These are phyloP conservation scores for Eledone cirrhosa DNA, from an alignment of 2,888 invertebrate genomes.

Conservation along the genomic window DNA sequence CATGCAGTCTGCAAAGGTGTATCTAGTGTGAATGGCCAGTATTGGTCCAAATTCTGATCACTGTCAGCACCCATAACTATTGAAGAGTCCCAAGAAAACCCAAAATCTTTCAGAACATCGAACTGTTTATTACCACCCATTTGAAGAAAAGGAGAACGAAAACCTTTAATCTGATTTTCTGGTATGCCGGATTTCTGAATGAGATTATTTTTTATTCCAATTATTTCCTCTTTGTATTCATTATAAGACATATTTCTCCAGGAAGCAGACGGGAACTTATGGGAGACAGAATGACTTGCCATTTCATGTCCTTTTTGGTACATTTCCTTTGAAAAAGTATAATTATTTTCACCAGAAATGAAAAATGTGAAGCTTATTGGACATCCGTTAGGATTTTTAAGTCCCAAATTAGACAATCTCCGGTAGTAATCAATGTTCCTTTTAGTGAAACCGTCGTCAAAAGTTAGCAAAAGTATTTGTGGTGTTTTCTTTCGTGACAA, in stretches of 20 bases:
- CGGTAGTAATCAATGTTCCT: slow-evolving; percentile 81
- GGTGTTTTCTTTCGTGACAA: slow-evolving; percentile 36
- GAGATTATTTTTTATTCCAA: slow-evolving; percentile 85
- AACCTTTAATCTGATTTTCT: slow-evolving; percentile 79
- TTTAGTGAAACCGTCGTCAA: slow-evolving; percentile 50
- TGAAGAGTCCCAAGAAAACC: slow-evolving; percentile 91
- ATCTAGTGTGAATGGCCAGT: slow-evolving; percentile 94
- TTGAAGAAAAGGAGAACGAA: slow-evolving; percentile 86
- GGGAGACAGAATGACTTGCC: slow-evolving; percentile 86
- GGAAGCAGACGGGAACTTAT: slow-evolving; percentile 62
- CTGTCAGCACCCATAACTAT: slow-evolving; percentile 84
- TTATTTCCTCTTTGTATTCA: slow-evolving; percentile 92
- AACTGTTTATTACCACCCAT: slow-evolving; percentile 90
- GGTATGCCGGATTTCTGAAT: slow-evolving; percentile 75
- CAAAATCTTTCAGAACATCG: slow-evolving; percentile 91
- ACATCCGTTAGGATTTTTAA: slow-evolving; percentile 74
- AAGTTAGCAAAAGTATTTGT: slow-evolving; percentile 52
- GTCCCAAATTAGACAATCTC: slow-evolving; percentile 40
- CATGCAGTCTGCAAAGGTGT: slow-evolving; percentile 56
- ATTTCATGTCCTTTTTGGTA: slow-evolving; percentile 95
- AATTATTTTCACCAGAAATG: slow-evolving; percentile 98
- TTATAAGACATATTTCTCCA: slow-evolving; percentile 73
- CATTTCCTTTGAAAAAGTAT: slow-evolving; percentile 74
- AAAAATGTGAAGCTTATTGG: slow-evolving; percentile 92
- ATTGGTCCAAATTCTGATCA: slow-evolving; percentile 81